Percentiles rank a stretch among this genome's conserved stretches.
phyloP scores from a whole-genome alignment of 2,113 vertebrate species.

The Onychostoma macrolepis region DNA sequence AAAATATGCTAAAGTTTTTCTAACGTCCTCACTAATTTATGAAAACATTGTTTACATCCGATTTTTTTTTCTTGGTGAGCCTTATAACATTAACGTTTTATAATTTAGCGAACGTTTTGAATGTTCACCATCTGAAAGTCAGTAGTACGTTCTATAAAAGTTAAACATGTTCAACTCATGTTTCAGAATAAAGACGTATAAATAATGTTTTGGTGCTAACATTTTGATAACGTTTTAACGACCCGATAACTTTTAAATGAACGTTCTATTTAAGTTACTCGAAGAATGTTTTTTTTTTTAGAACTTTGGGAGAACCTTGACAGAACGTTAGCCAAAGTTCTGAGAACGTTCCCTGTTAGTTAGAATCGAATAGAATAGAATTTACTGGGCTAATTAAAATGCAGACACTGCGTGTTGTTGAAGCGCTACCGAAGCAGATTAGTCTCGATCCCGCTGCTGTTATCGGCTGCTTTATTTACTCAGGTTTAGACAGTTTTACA shows the following conservation, averaged over 20 bases:
- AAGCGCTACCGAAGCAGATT: no score
- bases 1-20: not conserved
- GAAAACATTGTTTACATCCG: no score
- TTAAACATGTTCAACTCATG: no score
- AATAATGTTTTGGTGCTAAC: no score
- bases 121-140: no score
- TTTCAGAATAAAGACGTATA: no score
- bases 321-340: not conserved
- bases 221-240: no score
- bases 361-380: not conserved
- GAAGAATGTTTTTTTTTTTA: not conserved
- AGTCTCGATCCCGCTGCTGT: not conserved
- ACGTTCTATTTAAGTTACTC: not conserved
- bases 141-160: no score
- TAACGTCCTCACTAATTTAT: not conserved
- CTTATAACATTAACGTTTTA: no score
- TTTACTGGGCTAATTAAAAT: not conserved
- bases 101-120: not conserved
- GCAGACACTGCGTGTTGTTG: not conserved
- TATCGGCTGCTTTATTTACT: not conserved
- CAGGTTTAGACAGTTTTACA: not conserved
- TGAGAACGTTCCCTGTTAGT: not conserved
- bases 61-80: no score
- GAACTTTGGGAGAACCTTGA: not conserved
- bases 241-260: no score